These are phyloP conservation scores for Heliconius ismenius DNA, from an alignment of 2,888 invertebrate genomes.

Conservation along the genomic window DNA sequence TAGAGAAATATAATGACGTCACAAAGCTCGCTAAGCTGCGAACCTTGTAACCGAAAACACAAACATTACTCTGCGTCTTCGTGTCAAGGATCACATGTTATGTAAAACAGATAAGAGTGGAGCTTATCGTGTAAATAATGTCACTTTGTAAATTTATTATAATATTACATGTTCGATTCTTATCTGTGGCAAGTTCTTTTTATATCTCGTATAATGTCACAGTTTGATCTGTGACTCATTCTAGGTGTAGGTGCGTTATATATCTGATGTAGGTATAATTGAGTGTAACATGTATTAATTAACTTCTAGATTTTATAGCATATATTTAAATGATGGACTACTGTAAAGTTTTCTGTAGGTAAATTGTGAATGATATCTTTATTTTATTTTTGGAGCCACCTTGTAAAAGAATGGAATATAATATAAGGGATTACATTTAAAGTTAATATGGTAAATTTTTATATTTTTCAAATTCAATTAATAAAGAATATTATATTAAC, in stretches of 20 bases:
- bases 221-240: not conserved
- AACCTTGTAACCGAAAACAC: slow-evolving; percentile 30
- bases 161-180: not conserved
- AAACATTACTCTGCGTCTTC: slow-evolving; percentile 21
- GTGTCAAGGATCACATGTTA: slow-evolving; percentile 23
- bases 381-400: not conserved
- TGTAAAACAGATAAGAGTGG: slow-evolving; percentile 8
- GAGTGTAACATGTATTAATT: not conserved
- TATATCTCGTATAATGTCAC: not conserved
- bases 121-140: not conserved
- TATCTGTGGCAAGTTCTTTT: not conserved
- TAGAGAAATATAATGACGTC: not conserved
- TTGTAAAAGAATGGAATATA: not conserved
- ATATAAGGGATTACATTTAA: not conserved
- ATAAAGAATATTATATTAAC: too few species aligned
- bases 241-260: not conserved
- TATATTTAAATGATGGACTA: not conserved
- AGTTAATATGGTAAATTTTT: too few species aligned
- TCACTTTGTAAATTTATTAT: not conserved
- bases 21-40: slow-evolving; percentile 24
- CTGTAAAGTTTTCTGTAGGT: too few species aligned
- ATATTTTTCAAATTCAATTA: too few species aligned
- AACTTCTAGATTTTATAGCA: not conserved
- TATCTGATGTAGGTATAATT: not conserved
- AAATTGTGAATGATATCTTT: not conserved